These are phyloP conservation scores for Dicyrtomina minuta DNA, from an alignment of 2,888 invertebrate species.

Conservation along the genomic window DNA sequence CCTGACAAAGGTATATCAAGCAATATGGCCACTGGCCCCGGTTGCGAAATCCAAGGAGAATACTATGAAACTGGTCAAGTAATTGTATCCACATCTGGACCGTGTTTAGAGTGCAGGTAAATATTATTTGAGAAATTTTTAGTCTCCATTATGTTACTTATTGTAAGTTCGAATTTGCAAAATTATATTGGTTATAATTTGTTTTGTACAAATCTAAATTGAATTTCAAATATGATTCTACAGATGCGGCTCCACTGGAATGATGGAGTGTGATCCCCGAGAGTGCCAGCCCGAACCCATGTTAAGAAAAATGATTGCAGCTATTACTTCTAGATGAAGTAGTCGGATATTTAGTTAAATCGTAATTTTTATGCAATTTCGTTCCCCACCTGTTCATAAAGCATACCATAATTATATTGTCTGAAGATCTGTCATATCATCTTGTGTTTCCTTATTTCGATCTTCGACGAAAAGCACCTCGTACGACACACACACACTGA, in stretches of 20 bases:
- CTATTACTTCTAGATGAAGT: conserved; percentile 56
- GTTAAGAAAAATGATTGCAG: conserved; percentile 85
- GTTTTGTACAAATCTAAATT: conserved; percentile 1
- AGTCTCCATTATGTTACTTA: neutral
- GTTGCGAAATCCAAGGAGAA: conserved; percentile 82
- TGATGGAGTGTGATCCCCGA: conserved; percentile 92
- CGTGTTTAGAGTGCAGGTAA: conserved; percentile 93
- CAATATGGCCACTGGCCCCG: conserved; percentile 72
- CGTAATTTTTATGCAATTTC: conserved; percentile 9
- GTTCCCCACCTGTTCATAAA: conserved; percentile 27
- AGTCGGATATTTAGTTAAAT: conserved; percentile 13
- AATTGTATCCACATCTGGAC: conserved; percentile 82
- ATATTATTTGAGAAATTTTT: no score
- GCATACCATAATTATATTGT: conserved; percentile 6
- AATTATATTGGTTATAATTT: neutral
- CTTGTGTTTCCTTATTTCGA: conserved; percentile 7
- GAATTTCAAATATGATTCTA: neutral
- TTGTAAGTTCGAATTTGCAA: no score
- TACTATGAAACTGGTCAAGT: conserved; percentile 83
- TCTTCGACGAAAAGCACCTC: neutral
- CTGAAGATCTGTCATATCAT: neutral
- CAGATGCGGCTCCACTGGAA: conserved; percentile 87
- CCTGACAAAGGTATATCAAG: conserved; percentile 63
- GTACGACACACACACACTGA: no score
- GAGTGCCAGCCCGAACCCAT: conserved; percentile 86